phyloP scores from a whole-genome alignment of 2,888 invertebrate genomes.

The Limenitis camilla region DNA sequence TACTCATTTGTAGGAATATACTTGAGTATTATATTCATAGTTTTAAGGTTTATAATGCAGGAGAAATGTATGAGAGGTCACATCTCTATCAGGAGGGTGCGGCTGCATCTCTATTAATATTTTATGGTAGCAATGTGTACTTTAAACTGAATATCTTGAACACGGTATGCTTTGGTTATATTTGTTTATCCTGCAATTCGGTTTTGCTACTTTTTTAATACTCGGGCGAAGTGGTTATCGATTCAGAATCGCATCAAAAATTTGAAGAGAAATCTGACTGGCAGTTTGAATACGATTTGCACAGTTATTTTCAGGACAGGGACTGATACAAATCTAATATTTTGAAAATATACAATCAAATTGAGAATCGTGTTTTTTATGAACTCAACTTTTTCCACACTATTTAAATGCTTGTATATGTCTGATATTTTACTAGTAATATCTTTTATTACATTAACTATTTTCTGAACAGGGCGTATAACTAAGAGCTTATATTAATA shows the following conservation, averaged over 20 bases:
- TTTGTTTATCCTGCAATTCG: constrained; percentile 5
- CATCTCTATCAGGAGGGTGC: constrained; percentile 35
- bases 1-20: constrained; percentile 1
- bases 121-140: constrained; percentile 60
- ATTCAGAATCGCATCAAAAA: constrained; percentile 2
- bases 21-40: background rate
- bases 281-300: no score
- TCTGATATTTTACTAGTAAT: no score
- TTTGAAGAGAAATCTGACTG: background rate
- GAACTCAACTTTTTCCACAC: no score
- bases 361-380: no score
- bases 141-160: constrained; percentile 45
- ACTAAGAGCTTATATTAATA: no score
- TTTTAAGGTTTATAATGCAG: constrained; percentile 5
- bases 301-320: no score
- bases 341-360: no score
- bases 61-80: constrained; percentile 8
- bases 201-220: background rate
- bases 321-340: no score
- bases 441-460: no score
- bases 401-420: no score
- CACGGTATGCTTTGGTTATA: constrained; percentile 19
- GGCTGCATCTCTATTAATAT: constrained; percentile 63
- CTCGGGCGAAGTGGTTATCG: background rate
- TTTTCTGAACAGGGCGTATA: no score